Conservation (phyloP, 2,888 invertebrate genomes). For the Orchesellides sinensis region DNA sequence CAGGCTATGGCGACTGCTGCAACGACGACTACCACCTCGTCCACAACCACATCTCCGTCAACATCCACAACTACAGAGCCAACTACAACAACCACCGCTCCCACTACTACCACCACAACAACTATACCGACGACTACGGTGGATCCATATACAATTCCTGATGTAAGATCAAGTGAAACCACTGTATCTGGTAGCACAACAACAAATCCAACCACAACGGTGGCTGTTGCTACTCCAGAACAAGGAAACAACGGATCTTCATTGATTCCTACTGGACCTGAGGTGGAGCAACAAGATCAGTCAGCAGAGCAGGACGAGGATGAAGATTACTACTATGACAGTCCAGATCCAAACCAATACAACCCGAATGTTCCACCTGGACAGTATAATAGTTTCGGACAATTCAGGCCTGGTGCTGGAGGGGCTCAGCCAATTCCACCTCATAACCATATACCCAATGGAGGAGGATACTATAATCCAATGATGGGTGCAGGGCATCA, state of each 20-base stretch:
- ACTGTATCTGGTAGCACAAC: background rate
- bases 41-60: constrained; percentile 9
- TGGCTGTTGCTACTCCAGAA: constrained; percentile 9
- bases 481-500: constrained; percentile 35
- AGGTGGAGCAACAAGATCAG: constrained; percentile 21
- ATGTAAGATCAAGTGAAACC: background rate
- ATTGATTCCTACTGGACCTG: constrained; percentile 47
- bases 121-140: constrained; percentile 17
- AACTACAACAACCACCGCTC: constrained; percentile 38
- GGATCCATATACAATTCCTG: background rate
- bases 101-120: constrained; percentile 43
- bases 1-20: constrained; percentile 17
- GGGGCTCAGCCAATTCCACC: background rate
- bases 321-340: constrained; percentile 56
- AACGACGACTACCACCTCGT: constrained; percentile 24
- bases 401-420: constrained; percentile 24
- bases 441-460: constrained; percentile 1
- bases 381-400: constrained; percentile 54
- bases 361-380: constrained; percentile 25
- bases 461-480: constrained; percentile 43
- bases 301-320: constrained; percentile 49
- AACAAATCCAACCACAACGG: background rate
- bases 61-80: constrained; percentile 27
- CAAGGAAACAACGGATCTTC: constrained; percentile 32
- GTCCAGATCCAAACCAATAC: constrained; percentile 38